Evolutionary conservation across 2,797 vertebrate species (phyloP), one percentile per base, ranked within the genome.

Genomic region (Setipinna tenuifilis): DNA sequence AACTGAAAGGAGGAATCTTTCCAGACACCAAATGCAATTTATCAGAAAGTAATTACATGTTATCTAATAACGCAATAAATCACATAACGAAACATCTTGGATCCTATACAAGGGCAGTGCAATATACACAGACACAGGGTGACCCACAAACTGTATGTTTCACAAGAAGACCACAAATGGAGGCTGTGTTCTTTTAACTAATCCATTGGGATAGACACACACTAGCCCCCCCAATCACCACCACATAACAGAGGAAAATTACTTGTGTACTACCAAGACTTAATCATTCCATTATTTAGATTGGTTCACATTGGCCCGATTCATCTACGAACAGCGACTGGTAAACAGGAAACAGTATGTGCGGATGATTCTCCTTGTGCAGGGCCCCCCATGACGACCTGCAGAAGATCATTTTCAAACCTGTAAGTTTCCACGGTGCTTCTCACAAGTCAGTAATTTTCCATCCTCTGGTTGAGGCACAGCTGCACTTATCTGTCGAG

Each of bases 271-370:
- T 35, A 19, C 16, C 68, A 19, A 75, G 31, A 44, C 31, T 78
- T 78, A 78, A 78, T 78, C 71, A 78, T 78, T 44, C 71, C 71
- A 44, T 78, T 41, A 78, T 78, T 78, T 78, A 44, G 68, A 35
- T 35, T 14, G 3, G 12, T 17, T 71, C 68, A 19, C 68, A 35
- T 35, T 7, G 9, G 12, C 68, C 10, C 16, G 25, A 35, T 31
- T 28, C 16, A 28, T 41, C 68, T 41, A 75, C 35, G 41, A 75
- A 75, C 68, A 75, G 31, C 9, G 16, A 2, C 16, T 21, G 71
- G 71, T 78, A 78, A 78, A 78, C 71, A 78, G 71, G 71, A 78
- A 78, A 44, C 19, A 44, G 71, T 19, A 78, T 44, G 71, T 44
- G 71, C 16, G 14, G 12, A 35, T 75, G 28, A 78, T 44, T 21